Base-by-base conservation (phyloP, 2,888 invertebrate species). In the Pachycephus smyrnensis region DNA sequence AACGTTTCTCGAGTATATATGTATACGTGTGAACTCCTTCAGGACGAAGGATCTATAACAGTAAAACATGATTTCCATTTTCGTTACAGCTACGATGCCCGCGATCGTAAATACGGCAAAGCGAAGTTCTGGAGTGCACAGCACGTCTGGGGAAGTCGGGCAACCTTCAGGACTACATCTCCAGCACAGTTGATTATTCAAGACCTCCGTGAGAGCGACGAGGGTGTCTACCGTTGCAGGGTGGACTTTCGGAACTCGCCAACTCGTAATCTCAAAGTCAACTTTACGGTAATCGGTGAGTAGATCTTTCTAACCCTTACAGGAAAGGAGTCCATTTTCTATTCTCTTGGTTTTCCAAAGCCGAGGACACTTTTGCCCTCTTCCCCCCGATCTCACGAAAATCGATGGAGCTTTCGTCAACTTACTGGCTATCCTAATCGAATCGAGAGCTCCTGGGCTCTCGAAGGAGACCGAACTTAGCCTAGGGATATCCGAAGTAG, bases 211-310 rank as follows among this genome's bases (percentile, higher is more conserved):
- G 88, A 91, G 80, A 89, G 82, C 82, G 96, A 96, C 90, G 95
- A 95, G 88, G 95, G 95, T 73, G 93, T 95, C 82, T 95, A 95
- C 90, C 92, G 95, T 81, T 96, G 96, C 91, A 93, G 96, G 79
- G 95, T 96, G 79, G 96, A 96, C 90, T 96, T 95, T 90, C 94
- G 94, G 79, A 95, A 95, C 89, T 95, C 95, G 12, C 95, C 95
- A 73, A 95, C 95, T 75, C 93, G 95, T 87, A 95, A 95, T 90
- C 93, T 94, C 82, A 95, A 95, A 92, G 95, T 96, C 90, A 95
- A 95, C 92, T 94, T 96, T 85, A 95, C 95, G 83, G 95, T 96
- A 82, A 95, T 96, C 83, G 94, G 95, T 95, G 92, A 94, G 95
- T 93, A 76, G 15, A 35, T 55, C 69, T 31, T 31, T 71, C 15